Evolutionary conservation across 2,113 vertebrate species (phyloP), one percentile per base, ranked within the genome.

Genomic region (Lipotes vexillifer): DNA sequence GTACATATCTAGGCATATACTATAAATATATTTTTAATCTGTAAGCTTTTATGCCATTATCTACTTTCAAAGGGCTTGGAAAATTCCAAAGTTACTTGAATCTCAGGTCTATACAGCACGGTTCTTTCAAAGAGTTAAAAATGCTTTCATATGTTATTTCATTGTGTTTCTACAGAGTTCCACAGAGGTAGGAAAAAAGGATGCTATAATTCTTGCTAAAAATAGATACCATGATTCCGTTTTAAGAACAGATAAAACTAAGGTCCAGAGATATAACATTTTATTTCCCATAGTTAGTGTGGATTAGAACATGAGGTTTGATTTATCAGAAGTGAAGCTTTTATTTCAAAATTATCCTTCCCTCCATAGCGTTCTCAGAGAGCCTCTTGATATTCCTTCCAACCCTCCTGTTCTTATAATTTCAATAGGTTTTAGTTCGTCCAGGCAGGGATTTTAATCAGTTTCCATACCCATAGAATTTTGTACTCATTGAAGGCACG

Each of bases 101-200:
- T 74, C 41, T 88, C 57, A 68, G 25, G 8, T 80, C 29, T 49
- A 36, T 27, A 89, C 5, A 74, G 44, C 6, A 52, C 12, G 59
- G 66, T 82, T 91, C 29, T 83, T 90, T 69, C 41, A 63, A 91
- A 80, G 87, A 83, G 14, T 94, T 96, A 66, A 87, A 94, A 93
- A 72, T 49, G 31, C n/a, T 92, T 57, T 86, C 17, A 20, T 69
- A 31, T 44, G 9, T 83, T 72, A 87, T 36, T 15, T 84, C 27
- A 38, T 33, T 55, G 57, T 33, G 15, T 81, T 91, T 90, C 75
- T 82, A 63, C 46, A 71, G 46, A 71, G 46, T 81, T 93, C 27
- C 21, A 25, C 9, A 29, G 31, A 88, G n/a, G 61, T 55, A 77
- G 25, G 29, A 36, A 44, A 36, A 38, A 96, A 88, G 82, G 17